Evolutionary conservation across 2,797 vertebrate species (phyloP).

Genomic region (Propithecus deckenii): DNA sequence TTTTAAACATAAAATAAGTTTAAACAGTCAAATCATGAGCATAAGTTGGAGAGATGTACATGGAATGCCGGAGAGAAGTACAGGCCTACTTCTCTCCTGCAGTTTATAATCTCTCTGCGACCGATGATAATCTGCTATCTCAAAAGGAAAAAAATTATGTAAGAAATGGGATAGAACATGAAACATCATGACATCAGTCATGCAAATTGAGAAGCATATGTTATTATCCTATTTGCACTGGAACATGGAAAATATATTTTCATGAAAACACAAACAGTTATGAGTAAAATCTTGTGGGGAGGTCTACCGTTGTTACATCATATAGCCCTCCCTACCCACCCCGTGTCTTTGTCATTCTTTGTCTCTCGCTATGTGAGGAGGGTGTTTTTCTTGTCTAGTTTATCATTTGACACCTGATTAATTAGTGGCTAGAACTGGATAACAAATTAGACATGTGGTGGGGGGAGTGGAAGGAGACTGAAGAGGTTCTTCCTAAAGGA

Average conservation of each 20-base stretch:
- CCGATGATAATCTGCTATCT: neutral
- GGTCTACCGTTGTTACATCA: neutral
- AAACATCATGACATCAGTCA: neutral
- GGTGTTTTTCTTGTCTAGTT: neutral
- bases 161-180: neutral
- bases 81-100: neutral
- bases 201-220: neutral
- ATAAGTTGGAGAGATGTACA: neutral
- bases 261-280: neutral
- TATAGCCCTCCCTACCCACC: too few relatives aligned
- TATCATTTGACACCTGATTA: neutral
- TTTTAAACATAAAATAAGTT: neutral
- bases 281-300: neutral
- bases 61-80: neutral
- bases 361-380: neutral
- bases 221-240: neutral
- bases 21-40: neutral
- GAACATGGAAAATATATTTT: neutral
- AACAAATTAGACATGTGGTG: neutral
- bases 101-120: neutral
- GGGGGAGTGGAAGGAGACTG: neutral
- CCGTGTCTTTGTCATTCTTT: neutral
- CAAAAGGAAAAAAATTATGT: neutral
- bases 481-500: neutral
- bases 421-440: neutral